phyloP scores from a whole-genome alignment of 2,113 vertebrate species.

The Plestiodon gilberti region DNA sequence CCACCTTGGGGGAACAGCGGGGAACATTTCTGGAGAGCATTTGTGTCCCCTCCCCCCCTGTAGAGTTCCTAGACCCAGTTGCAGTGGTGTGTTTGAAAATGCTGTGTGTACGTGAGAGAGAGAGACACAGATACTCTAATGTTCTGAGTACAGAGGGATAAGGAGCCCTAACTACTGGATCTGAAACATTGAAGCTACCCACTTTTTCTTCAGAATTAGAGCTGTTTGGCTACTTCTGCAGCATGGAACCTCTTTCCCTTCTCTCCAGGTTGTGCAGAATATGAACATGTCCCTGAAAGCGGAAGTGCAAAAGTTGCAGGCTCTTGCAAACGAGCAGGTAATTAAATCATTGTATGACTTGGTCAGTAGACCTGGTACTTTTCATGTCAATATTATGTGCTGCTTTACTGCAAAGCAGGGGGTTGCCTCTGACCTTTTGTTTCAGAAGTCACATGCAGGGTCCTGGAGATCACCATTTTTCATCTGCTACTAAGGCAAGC shows the following conservation, averaged over 20 bases:
- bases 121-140: neutral
- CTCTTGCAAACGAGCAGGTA: slow-evolving; percentile 92
- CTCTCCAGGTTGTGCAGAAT: slow-evolving; percentile 86
- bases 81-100: neutral
- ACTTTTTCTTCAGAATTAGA: neutral
- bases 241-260: slow-evolving; percentile 4
- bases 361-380: neutral
- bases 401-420: too few relatives aligned
- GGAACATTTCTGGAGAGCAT: too few relatives aligned
- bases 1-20: neutral
- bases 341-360: neutral
- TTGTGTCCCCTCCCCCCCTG: neutral
- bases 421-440: too few relatives aligned
- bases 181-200: neutral
- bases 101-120: neutral
- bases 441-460: too few relatives aligned
- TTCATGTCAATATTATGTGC: too few relatives aligned
- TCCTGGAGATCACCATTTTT: too few relatives aligned
- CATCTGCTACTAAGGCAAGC: too few relatives aligned
- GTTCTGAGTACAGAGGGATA: neutral
- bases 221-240: neutral
- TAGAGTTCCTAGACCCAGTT: neutral
- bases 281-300: slow-evolving; percentile 89
- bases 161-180: neutral
- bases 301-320: slow-evolving; percentile 90